Evolutionary conservation across 2,888 invertebrate genomes (phyloP), one percentile per base, ranked within the genome.

Genomic region (Drosophila anomalata): DNA sequence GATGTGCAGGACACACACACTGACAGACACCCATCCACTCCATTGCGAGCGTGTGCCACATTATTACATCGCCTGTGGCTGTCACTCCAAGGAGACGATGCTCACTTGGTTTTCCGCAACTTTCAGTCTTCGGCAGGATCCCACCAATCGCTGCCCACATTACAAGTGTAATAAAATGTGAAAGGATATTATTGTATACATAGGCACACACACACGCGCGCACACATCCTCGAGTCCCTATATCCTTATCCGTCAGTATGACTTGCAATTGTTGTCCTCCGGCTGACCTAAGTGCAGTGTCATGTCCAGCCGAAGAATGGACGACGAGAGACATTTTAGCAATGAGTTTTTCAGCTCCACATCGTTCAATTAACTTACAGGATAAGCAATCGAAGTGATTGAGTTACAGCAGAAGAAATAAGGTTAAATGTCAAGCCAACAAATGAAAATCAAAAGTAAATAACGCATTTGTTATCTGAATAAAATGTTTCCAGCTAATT

Each of bases 101-200:
- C 73, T 83, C 80, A 60, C 51, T 57, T 63, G 59, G 42, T 36
- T 50, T 33, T 14, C 3, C 22, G n/a, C 9, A 8, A 7, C 57
- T 17, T 17, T 22, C 20, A 17, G 47, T 17, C 9, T 12, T 33
- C 51, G 59, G 51, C 46, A 11, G 46, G 26, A 26, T 5, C 46
- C 57, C 66, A 54, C 63, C 86, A 87, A 82, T 79, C 85, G 75
- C 68, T 81, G 82, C 76, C 14, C 14, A 78, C 82, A 83, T 84
- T 81, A 87, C 81, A 81, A 78, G 87, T 87, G 87, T 83, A 87
- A 83, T 87, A 83, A 83, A 83, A 87, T 87, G 78, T 83, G 78
- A 87, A 84, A 76, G 81, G 78, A 83, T 83, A 76, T 84, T 87
- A 76, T 80, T 87, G 76, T 87, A 57, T 62, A 57, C 56, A 61